phyloP scores from a whole-genome alignment of 1,140 invertebrate genomes.

The Apocrypta bakeri region DNA sequence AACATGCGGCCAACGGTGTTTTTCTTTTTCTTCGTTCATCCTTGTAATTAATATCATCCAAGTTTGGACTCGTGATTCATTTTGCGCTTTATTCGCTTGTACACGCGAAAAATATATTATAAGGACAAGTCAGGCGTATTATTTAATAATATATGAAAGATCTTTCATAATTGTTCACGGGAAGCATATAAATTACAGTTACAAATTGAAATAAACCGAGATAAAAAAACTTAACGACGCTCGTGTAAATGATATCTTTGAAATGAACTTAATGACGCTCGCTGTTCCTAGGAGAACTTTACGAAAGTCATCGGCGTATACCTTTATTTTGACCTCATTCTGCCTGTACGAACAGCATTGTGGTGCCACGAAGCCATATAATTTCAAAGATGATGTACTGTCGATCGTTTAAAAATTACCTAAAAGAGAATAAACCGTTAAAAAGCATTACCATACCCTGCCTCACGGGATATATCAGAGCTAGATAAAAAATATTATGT shows the following conservation, averaged over 20 bases:
- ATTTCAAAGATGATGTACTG: background rate
- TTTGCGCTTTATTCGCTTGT: background rate
- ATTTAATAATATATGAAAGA: too few species aligned
- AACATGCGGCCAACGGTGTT: background rate
- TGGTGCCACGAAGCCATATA: background rate
- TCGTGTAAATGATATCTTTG: background rate
- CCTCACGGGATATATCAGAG: background rate
- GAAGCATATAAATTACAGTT: too few species aligned
- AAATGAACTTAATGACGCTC: background rate
- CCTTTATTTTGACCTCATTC: background rate
- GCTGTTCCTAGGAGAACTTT: background rate
- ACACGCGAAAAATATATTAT: too few species aligned
- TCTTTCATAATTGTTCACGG: too few species aligned
- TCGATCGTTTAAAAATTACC: background rate
- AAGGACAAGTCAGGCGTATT: too few species aligned
- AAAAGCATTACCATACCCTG: background rate
- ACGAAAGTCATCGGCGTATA: background rate
- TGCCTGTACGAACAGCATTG: background rate
- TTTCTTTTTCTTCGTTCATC: background rate
- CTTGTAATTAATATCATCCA: background rate
- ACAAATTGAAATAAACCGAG: background rate
- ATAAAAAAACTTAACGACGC: background rate
- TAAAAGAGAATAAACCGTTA: background rate
- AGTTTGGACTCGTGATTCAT: constrained; percentile 6
- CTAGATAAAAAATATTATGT: too few species aligned